phyloP scores from a whole-genome alignment of 1,140 invertebrate species.

The Zaprionus kolodkinae region DNA sequence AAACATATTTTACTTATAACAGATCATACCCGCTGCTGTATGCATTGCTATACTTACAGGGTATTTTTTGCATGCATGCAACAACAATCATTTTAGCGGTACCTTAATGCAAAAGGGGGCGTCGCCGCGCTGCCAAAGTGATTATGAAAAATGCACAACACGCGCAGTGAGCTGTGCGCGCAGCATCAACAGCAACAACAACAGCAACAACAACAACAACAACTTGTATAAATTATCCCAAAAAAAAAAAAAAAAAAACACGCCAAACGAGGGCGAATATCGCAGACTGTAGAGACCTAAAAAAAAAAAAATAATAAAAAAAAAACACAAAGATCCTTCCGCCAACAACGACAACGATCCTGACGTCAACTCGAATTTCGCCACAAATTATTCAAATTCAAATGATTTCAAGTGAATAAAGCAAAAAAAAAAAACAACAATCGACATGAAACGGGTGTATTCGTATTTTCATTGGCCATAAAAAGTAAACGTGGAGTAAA shows the following conservation, averaged over 20 bases:
- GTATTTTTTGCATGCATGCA: constrained; percentile 7
- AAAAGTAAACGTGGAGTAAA: not conserved
- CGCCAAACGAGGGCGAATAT: constrained; percentile 12
- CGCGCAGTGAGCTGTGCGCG: constrained; percentile 38
- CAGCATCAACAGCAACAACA: constrained; percentile 38
- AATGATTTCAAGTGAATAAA: constrained; percentile 24
- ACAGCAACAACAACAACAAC: constrained; percentile 23
- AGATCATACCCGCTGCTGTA: not conserved
- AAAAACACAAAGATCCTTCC: not conserved
- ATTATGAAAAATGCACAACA: constrained; percentile 58
- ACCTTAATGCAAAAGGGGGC: constrained; percentile 48
- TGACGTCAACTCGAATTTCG: constrained; percentile 36
- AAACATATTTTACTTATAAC: not conserved
- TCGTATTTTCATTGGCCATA: not conserved
- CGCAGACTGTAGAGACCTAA: not conserved
- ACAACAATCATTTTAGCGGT: constrained; percentile 38
- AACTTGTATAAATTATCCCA: constrained; percentile 18
- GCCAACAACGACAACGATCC: not conserved
- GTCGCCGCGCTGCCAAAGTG: constrained; percentile 44
- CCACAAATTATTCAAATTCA: constrained; percentile 45
- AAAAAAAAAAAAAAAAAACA: constrained; percentile 6
- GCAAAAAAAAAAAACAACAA: constrained; percentile 1
- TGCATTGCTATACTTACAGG: not conserved
- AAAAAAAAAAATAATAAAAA: not conserved
- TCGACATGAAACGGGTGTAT: not conserved